Conservation (phyloP, 2,797 vertebrate species). For the Lithobates pipiens region DNA sequence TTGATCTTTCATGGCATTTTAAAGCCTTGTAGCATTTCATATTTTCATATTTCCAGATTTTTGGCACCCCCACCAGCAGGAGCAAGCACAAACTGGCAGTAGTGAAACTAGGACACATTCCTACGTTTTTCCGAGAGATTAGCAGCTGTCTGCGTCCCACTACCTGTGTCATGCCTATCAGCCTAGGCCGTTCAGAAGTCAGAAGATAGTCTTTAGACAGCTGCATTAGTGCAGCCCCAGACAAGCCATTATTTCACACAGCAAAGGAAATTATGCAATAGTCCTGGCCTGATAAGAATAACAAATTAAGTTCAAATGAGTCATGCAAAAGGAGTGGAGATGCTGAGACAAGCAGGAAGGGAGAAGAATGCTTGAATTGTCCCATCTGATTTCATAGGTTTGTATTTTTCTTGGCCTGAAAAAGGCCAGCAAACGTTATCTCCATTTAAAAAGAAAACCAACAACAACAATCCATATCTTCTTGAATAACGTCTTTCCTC, state of each 20-base stretch:
- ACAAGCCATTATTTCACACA: conserved; percentile 26
- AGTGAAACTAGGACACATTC: conserved; percentile 46
- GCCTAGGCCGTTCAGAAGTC: conserved; percentile 28
- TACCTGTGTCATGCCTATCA: conserved; percentile 48
- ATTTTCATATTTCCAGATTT: conserved; percentile 55
- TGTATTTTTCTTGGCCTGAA: conserved; percentile 29
- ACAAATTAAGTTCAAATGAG: conserved; percentile 48
- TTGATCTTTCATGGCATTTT: conserved; percentile 39
- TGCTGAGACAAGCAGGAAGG: conserved; percentile 44
- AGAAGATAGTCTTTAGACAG: conserved; percentile 21
- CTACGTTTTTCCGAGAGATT: conserved; percentile 42
- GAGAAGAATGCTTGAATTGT: conserved; percentile 35
- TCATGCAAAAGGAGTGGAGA: conserved; percentile 37
- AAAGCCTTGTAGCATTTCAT: conserved; percentile 45
- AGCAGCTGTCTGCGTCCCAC: conserved; percentile 58
- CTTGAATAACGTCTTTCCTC: conserved; percentile 41
- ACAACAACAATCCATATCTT: conserved; percentile 32
- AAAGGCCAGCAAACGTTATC: conserved; percentile 17
- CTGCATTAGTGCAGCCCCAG: conserved; percentile 8
- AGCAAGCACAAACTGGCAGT: conserved; percentile 45
- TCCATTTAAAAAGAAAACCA: conserved; percentile 31
- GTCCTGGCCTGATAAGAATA: conserved; percentile 30
- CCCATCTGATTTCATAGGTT: conserved; percentile 46
- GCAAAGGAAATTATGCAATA: conserved; percentile 54
- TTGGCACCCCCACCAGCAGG: conserved; percentile 37